Conservation (phyloP, 2,797 vertebrate species). For the Cryptoblepharus egeriae region DNA sequence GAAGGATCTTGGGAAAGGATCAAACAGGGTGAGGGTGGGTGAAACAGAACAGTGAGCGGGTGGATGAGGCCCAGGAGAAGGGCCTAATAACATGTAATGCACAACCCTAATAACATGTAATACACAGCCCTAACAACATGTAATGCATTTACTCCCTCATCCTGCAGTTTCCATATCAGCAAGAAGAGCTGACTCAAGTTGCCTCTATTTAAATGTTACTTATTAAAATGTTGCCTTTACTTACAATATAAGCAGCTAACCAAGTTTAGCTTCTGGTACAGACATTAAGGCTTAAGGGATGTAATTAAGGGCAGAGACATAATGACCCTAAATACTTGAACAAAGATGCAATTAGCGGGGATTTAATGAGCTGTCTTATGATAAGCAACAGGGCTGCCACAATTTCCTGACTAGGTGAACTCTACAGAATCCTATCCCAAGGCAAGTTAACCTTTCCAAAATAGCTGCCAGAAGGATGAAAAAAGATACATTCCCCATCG, state of each 20-base stretch:
- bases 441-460: conserved; percentile 4
- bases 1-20: no score
- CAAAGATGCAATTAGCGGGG: conserved; percentile 45
- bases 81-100: not conserved
- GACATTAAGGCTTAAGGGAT: not conserved
- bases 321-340: conserved; percentile 4
- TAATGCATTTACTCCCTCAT: not conserved
- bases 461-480: not conserved
- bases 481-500: not conserved
- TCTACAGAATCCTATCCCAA: conserved; percentile 10
- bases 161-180: not conserved
- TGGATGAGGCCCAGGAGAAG: no score
- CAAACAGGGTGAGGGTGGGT: no score
- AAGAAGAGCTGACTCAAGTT: not conserved
- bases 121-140: not conserved
- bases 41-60: no score
- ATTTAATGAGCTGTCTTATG: conserved; percentile 52
- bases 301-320: not conserved
- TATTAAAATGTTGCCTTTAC: not conserved
- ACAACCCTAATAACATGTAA: not conserved
- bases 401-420: conserved; percentile 47
- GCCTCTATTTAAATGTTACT: not conserved
- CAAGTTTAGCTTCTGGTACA: not conserved
- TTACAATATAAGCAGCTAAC: not conserved
- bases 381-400: conserved; percentile 37